phyloP scores from a whole-genome alignment of 2,888 invertebrate species.

The Anarsia innoxiella region DNA sequence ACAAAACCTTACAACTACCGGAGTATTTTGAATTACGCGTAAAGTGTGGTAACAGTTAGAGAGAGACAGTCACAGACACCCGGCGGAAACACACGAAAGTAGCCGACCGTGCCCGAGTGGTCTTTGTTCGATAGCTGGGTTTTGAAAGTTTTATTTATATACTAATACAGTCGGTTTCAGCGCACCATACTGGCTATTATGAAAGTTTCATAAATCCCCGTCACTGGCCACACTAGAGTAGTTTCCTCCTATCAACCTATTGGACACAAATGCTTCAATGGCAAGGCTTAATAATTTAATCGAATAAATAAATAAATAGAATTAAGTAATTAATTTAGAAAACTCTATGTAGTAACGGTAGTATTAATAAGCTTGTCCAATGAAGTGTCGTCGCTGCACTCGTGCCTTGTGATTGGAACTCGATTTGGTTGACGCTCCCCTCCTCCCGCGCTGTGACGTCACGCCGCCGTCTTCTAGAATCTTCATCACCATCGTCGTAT shows the following conservation, averaged over 20 bases:
- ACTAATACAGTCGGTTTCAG: too few relatives aligned
- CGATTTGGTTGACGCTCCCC: constrained; percentile 31
- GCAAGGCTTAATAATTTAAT: constrained; percentile 54
- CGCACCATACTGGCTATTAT: too few relatives aligned
- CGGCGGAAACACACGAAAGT: too few relatives aligned
- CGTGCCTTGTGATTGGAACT: constrained; percentile 31
- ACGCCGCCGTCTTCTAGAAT: not conserved
- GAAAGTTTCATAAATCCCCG: too few relatives aligned
- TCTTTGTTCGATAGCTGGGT: too few relatives aligned
- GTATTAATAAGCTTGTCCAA: constrained; percentile 35
- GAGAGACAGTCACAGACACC: constrained; percentile 1
- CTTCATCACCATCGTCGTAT: not conserved
- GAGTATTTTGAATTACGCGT: constrained; percentile 66
- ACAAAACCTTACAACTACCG: constrained; percentile 57
- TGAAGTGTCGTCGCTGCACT: constrained; percentile 22
- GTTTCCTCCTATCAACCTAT: too few relatives aligned
- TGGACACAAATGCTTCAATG: constrained; percentile 62
- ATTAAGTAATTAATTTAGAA: constrained; percentile 33
- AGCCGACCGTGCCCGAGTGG: too few relatives aligned
- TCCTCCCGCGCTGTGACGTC: not conserved
- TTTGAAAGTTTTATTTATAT: too few relatives aligned
- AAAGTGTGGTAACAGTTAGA: constrained; percentile 53
- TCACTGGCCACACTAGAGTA: too few relatives aligned
- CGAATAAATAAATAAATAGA: constrained; percentile 61
- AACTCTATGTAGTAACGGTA: constrained; percentile 34